Conservation (phyloP, 2,113 vertebrate genomes). For the Hippocampus guttulatus region DNA sequence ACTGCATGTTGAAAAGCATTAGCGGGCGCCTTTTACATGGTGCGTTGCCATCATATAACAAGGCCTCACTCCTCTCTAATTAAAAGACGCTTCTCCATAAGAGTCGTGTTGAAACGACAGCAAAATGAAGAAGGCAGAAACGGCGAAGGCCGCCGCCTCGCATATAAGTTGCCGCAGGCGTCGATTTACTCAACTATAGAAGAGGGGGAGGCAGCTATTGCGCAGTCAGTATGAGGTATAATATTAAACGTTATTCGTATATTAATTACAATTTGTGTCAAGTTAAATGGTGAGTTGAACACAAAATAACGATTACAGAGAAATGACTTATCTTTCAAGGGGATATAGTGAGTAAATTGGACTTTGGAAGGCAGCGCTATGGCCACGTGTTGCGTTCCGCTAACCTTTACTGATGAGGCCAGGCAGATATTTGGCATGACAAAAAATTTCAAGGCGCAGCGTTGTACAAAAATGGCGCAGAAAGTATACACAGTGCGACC, state of each 20-base stretch:
- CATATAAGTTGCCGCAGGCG: neutral
- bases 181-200: neutral
- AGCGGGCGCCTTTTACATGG: neutral
- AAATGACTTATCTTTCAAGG: neutral
- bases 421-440: too few species aligned
- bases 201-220: neutral
- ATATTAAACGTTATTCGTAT: neutral
- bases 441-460: too few species aligned
- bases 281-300: neutral
- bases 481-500: too few species aligned
- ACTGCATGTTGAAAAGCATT: constrained; percentile 22
- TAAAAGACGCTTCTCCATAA: neutral
- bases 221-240: neutral
- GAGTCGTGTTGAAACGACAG: neutral
- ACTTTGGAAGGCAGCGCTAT: neutral
- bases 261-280: neutral
- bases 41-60: neutral
- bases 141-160: neutral
- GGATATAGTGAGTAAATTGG: neutral
- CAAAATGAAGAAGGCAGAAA: neutral
- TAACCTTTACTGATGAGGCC: too few species aligned
- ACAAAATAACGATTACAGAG: neutral
- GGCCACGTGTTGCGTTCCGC: too few species aligned
- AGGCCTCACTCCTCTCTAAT: neutral
- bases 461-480: too few species aligned